Base-by-base conservation (phyloP, 2,888 invertebrate genomes). In the Embidobia sp. region DNA sequence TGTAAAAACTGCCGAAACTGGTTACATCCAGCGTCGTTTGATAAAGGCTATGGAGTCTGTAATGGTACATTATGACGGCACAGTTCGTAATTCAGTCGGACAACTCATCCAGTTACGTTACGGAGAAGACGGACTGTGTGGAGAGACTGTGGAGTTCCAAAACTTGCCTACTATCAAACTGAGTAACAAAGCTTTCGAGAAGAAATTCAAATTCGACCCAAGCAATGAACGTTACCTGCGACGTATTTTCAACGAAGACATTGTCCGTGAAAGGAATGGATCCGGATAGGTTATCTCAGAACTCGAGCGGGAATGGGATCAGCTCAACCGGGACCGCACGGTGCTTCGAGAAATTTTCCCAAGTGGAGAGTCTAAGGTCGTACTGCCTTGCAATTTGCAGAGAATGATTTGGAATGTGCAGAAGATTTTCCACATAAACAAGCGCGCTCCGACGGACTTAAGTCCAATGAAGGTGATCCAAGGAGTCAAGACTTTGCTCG, bases 41-140 rank as follows among this genome's bases (percentile, higher is more conserved):
- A 99, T 99, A 91, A 99, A 96, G 91, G 99, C 99, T 94, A 99
- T 99, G 99, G 99, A 99, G 92, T 97, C 97, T 85, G 98, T 99
- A 40, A 98, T 98, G 97, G 97, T 98, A 18, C 95, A 97, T 89
- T 99, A 99, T 87, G 99, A 99, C 86, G 99, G 99, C 15, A 99
- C 99, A 0, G 97, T 99, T 0, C 94, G 99, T 90, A 99, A 99
- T 89, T 97, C 97, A 0, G 97, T 97, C 0, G 97, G 97, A 2
- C 97, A 98, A 85, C 92, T 98, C 31, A 97, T 98, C 90, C 98
- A 98, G 92, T 92, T 99, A 87, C 94, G 98, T 90, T 99, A 99
- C 86, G 99, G 98, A 18, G 99, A 99, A 90, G 99, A 99, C 84
- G 99, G 99, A n/a, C 91, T 99, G 5, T 99, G 98, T 84, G 99